Evolutionary conservation across 2,113 vertebrate species (phyloP), one percentile per base, ranked within the genome.

Genomic region (Illadopsis cleaveri): DNA sequence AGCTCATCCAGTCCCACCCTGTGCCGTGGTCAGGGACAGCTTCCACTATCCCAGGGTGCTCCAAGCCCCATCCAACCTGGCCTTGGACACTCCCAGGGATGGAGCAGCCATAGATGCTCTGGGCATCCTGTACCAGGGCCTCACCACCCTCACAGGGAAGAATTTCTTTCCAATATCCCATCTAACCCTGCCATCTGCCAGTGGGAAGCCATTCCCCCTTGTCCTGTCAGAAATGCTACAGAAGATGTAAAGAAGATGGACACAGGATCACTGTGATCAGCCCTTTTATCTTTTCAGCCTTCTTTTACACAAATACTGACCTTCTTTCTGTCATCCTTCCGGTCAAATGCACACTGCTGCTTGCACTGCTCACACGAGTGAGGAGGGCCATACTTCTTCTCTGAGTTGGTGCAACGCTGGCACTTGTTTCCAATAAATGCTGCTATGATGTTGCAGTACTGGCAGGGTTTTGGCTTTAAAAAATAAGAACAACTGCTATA

Each of bases 381-480:
- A 0, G 98, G 98, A 8, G 97, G 97, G 5, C 98, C 98, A 2
- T 98, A 98, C 82, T 98, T 98, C 97, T 98, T 98, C 75, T 98
- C 98, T 2, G 98, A 98, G 88, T 98, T 98, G 10, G 98, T 98
- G 83, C 98, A 98, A 15, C 98, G 98, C 71, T 98, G 98, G 94
- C 98, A 98, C 92, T 98, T 98, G 96, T 98, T 98, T 45, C 98
- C 98, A 89, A 98, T 98, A 89, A 98, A 98, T 0, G 98, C 98
- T 35, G 98, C 98, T 62, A 98, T 98, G 58, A 98, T 98, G 94
- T 98, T 98, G 96, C 98, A 98, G 90, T 98, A 98, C 94, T 98
- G 98, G 96, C 98, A 98, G 61, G 98, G 98, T 78, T 98, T 98
- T 16, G 98, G 98, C 98, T 98, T 80, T 38, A 93, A 93, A 75